Evolutionary conservation across 1,140 invertebrate genomes (phyloP), one percentile per base, ranked within the genome.

Genomic region (Ips typographus): DNA sequence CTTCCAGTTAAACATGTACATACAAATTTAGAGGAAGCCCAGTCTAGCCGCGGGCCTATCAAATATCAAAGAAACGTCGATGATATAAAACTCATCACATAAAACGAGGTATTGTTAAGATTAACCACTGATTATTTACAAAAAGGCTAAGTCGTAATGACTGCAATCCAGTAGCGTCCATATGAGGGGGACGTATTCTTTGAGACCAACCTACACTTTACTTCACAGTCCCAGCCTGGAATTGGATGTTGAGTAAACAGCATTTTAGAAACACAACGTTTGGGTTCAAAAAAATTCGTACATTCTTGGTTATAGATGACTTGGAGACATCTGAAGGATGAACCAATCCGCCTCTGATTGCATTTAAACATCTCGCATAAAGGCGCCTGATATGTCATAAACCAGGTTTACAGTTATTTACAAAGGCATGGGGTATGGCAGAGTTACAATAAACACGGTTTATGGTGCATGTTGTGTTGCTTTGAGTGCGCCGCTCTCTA

Each of bases 341-440:
- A 22, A 22, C 22, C 22, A 22, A 22, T 52, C 61, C 61, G 61
- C 61, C 61, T 52, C 51, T 64, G 61, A 52, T n/a, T 38, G 2
- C n/a, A 42, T 49, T 49, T 39, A 62, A 62, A 62, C 47, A 59
- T 59, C 41, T 59, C 64, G 68, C 62, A 71, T 70, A 75, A 76
- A 76, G 75, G 75, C 75, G 75, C 75, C 75, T 76, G 72, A 71
- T 73, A 64, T 65, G 71, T 66, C 71, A 76, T 76, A 76, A 76
- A 76, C 66, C 72, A 22, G 70, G 74, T 76, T 76, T 75, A 76
- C 72, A 72, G 74, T 74, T 75, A 76, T 76, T 76, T 75, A 75
- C 72, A 73, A 74, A 75, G 74, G 71, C 75, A 75, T 67, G 72
- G 71, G 74, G 72, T 73, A 76, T 74, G 73, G 74, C 74, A 72